phyloP scores from a whole-genome alignment of 2,888 invertebrate species.

The Pterobdella sp. region DNA sequence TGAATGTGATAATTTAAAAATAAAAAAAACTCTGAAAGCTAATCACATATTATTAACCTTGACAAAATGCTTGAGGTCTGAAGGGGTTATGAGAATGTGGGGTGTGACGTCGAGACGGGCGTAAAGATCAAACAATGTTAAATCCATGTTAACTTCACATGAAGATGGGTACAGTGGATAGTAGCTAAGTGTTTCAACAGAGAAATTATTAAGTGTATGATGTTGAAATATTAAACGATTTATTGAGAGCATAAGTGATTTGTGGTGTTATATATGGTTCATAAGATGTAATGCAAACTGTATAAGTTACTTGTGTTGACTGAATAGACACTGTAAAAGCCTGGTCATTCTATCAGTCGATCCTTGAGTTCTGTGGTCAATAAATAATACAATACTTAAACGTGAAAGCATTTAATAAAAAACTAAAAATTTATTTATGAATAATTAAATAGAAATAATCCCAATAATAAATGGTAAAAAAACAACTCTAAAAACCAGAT shows the following conservation, averaged over 20 bases:
- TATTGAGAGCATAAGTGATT: too few relatives aligned
- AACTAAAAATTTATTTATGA: not conserved
- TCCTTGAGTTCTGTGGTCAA: conserved; percentile 41
- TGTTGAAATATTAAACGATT: too few relatives aligned
- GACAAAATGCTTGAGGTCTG: conserved; percentile 72
- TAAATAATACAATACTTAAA: not conserved
- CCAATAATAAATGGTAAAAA: not conserved
- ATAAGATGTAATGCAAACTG: too few relatives aligned
- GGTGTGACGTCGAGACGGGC: conserved; percentile 68
- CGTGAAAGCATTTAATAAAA: not conserved
- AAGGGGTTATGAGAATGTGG: conserved; percentile 74
- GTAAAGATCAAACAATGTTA: conserved; percentile 64
- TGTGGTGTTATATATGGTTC: too few relatives aligned
- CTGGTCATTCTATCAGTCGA: conserved; percentile 65
- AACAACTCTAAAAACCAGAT: not conserved
- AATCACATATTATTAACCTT: conserved; percentile 57
- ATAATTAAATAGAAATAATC: not conserved
- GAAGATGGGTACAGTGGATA: conserved; percentile 73
- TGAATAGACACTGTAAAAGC: conserved; percentile 65
- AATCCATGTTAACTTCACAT: conserved; percentile 63
- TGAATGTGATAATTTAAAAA: not conserved
- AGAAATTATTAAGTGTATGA: not conserved
- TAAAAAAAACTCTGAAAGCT: not conserved
- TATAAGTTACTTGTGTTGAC: conserved; percentile 59
- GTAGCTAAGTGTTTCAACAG: conserved; percentile 53